A percentile compares a stretch with the other conserved stretches of the same genome.
Evolutionary conservation across 2,113 vertebrate species (phyloP).

Genomic region (Dasyprocta punctata): DNA sequence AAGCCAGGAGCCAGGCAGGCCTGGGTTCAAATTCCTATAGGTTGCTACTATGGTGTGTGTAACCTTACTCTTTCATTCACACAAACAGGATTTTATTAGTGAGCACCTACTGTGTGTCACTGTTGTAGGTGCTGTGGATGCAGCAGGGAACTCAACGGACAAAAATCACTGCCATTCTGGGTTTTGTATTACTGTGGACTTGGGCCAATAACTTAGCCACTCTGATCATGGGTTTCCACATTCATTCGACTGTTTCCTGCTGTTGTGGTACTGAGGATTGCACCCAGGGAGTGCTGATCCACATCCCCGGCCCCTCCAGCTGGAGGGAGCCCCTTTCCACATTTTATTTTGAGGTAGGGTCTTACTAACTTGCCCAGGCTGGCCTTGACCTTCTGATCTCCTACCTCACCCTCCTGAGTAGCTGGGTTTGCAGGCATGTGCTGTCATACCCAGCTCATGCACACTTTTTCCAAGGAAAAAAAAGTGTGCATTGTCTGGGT

Average conservation of each 20-base stretch:
- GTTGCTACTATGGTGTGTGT: background rate
- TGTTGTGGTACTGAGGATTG: background rate
- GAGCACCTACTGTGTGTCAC: background rate
- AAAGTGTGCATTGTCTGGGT: background rate
- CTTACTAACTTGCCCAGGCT: background rate
- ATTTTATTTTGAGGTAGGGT: background rate
- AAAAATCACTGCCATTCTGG: background rate
- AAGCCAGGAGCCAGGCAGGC: background rate
- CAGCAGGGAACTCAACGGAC: background rate
- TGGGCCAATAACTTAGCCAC: background rate
- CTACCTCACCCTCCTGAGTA: background rate
- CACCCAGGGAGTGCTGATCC: background rate
- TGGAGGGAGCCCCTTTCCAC: background rate
- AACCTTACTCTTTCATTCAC: background rate
- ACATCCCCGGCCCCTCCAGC: background rate
- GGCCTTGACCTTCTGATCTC: background rate
- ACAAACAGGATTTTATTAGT: background rate
- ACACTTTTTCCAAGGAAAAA: background rate
- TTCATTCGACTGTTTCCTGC: rapidly evolving
- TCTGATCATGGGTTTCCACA: background rate
- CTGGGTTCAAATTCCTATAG: background rate
- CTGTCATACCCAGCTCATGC: background rate
- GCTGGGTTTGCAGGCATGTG: background rate
- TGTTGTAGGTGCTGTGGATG: background rate
- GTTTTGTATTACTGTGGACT: background rate